Conservation (phyloP, 37 sponge, comb jelly and placozoan genomes). For the Halichondria panicea region DNA sequence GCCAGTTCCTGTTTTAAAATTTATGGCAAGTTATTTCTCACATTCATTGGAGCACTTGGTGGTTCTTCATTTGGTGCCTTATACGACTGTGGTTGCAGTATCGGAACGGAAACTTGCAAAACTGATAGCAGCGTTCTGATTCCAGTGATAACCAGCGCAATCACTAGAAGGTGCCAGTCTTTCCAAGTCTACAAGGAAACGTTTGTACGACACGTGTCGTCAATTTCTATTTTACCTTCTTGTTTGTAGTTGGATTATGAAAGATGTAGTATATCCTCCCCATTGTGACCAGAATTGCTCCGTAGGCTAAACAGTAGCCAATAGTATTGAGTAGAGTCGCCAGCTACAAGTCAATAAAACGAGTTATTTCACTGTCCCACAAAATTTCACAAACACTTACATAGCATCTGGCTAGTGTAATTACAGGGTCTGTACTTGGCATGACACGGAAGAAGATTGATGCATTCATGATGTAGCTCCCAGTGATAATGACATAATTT, state of each 20-base stretch:
- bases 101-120: too few relatives aligned
- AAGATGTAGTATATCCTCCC: slow-evolving; percentile 13
- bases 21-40: too few relatives aligned
- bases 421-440: not conserved
- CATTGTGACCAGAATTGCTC: slow-evolving; percentile 23
- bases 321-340: not conserved
- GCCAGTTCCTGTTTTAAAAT: too few relatives aligned
- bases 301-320: slow-evolving; percentile 13
- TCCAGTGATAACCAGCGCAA: not conserved
- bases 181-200: too few relatives aligned
- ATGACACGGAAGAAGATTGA: too few relatives aligned
- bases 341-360: not conserved
- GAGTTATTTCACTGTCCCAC: not conserved
- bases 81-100: too few relatives aligned
- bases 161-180: not conserved
- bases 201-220: too few relatives aligned
- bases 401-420: not conserved
- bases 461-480: too few relatives aligned
- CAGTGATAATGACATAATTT: too few relatives aligned
- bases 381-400: not conserved
- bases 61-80: not conserved
- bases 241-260: not conserved
- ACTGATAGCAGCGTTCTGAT: too few relatives aligned
- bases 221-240: slow-evolving; percentile 1
- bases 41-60: not conserved